Evolutionary conservation across 2,113 vertebrate species (phyloP), one percentile per base, ranked within the genome.

Genomic region (Zonotrichia leucophrys): DNA sequence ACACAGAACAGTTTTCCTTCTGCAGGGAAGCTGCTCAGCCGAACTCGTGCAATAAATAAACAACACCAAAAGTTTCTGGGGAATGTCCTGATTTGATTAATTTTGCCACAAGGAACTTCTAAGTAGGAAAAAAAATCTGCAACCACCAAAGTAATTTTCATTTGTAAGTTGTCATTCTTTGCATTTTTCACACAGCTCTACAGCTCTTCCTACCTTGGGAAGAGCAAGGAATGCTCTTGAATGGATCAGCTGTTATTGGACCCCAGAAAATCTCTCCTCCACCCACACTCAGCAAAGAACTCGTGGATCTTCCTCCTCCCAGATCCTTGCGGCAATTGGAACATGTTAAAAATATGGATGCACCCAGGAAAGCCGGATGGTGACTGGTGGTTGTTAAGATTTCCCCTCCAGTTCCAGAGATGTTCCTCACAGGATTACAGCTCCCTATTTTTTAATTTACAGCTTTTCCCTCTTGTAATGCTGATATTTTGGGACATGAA

Each of bases 71-170:
- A 93, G 11, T 94, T 96, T 74, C 95, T 76, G 72, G 86, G 83
- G 83, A 94, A n/a, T 0, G 0, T 94, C 46, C 77, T 92, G 87
- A 91, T 94, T 92, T 96, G 94, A 94, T 95, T 96, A 94, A 91
- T 96, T 96, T 94, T 94, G 92, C 96, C 94, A 87, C 58, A 33
- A 96, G 96, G 50, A 93, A 67, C 39, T 76, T 83, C 31, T 62
- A 81, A 90, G 37, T 30, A 49, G 42, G 31, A 21, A 59, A 66
- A 67, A 41, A 14, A 60, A 19, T 56, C 78, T 46, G 19, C 63
- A 91, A 41, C 10, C 9, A 56, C 23, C 33, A 11, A 78, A 75
- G 37, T n/a, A 68, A 68, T 70, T 66, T 80, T 72, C 70, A 86
- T 92, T 88, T 96, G 81, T 68, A 92, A 35, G 27, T 56, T 94